Percentiles rank a stretch among this genome's conserved stretches.
phyloP scores from a whole-genome alignment of 2,797 vertebrate genomes.

The Platalea minor region DNA sequence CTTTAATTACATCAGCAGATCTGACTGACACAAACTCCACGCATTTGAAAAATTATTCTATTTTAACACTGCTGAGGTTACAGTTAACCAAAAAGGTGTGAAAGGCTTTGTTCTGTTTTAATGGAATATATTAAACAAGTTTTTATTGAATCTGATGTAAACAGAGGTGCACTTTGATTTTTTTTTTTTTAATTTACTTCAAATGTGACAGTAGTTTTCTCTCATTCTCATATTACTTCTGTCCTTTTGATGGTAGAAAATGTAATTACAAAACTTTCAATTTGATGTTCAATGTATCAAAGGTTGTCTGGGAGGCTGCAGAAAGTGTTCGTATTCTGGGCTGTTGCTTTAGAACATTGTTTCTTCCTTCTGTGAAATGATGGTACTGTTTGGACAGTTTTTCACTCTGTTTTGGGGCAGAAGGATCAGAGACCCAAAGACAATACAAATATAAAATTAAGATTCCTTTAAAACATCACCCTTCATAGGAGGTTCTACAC shows the following conservation, averaged over 20 bases:
- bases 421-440: background rate
- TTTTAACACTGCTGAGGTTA: constrained; percentile 5
- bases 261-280: background rate
- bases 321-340: background rate
- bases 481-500: background rate
- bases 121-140: constrained; percentile 26
- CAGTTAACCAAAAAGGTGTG: background rate
- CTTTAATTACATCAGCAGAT: background rate
- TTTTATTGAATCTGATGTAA: constrained; percentile 7
- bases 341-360: background rate
- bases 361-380: background rate
- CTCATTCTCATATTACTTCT: background rate
- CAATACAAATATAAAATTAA: background rate
- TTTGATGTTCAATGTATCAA: background rate
- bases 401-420: background rate
- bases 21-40: background rate
- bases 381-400: background rate
- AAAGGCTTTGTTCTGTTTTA: constrained; percentile 36
- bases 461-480: background rate
- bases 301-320: background rate
- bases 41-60: background rate
- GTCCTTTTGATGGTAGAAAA: constrained; percentile 8
- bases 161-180: background rate
- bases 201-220: background rate
- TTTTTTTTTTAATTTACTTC: background rate